Percentiles rank a stretch among this genome's conserved stretches.
Evolutionary conservation across 2,888 invertebrate species (phyloP).

Genomic region (Hypomecis atomaria): DNA sequence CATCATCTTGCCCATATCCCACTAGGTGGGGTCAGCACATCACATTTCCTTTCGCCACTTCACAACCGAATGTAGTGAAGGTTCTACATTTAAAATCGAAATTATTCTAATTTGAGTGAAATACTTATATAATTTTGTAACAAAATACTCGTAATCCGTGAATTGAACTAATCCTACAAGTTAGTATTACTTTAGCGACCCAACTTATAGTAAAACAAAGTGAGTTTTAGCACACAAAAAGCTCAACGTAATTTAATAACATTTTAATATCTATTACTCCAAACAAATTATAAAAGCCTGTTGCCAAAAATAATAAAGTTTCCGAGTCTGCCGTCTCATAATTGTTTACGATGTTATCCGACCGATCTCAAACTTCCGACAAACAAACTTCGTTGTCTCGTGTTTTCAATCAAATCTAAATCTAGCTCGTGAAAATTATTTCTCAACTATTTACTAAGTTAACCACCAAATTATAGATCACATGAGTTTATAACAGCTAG

Average conservation of each 20-base stretch:
- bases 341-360: conserved; percentile 13
- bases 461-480: background rate
- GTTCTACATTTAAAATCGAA: no score
- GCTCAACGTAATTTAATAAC: background rate
- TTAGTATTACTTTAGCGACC: no score
- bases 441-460: conserved; percentile 17
- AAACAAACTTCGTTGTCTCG: conserved; percentile 4
- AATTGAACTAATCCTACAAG: no score
- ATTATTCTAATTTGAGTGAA: no score
- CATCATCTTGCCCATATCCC: no score
- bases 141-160: no score
- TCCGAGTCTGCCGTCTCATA: background rate
- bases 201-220: no score
- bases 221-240: background rate
- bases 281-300: background rate
- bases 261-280: background rate
- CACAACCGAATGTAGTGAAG: no score
- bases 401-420: conserved; percentile 17
- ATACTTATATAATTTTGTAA: no score
- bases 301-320: conserved; percentile 4
- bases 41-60: no score
- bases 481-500: background rate
- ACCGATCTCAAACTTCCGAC: background rate
- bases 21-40: no score
- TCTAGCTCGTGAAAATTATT: conserved; percentile 15